Conservation (phyloP, 1,140 invertebrate genomes). For the Drosophila tristis region DNA sequence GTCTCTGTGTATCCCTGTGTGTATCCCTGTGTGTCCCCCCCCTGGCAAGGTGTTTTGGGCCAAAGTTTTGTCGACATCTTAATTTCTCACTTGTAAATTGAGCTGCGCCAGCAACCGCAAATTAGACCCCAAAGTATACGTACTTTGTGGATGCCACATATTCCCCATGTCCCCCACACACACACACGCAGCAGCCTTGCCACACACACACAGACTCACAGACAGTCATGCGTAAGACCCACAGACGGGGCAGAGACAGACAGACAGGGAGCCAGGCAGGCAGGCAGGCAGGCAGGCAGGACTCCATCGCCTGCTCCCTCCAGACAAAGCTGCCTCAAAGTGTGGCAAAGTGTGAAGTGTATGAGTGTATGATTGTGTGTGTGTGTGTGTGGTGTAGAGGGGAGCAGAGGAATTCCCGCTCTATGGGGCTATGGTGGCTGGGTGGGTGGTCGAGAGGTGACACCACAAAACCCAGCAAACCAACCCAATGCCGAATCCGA, state of each 20-base stretch:
- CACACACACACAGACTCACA: constrained; percentile 29
- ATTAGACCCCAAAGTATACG: constrained; percentile 81
- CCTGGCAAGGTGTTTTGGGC: constrained; percentile 34
- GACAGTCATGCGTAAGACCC: constrained; percentile 67
- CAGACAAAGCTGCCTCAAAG: constrained; percentile 20
- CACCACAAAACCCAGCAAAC: constrained; percentile 6
- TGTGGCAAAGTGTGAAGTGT: constrained; percentile 42
- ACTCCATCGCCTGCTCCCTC: neutral
- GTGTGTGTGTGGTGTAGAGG: no score
- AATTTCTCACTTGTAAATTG: constrained; percentile 82
- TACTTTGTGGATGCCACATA: constrained; percentile 79
- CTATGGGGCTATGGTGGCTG: neutral
- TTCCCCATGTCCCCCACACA: constrained; percentile 19
- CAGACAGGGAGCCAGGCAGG: no score
- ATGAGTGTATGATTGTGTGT: neutral
- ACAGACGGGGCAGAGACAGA: constrained; percentile 8
- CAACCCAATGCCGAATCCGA: constrained; percentile 9
- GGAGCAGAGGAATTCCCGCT: neutral
- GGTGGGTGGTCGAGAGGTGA: neutral
- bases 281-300: constrained; percentile 11
- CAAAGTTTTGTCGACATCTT: constrained; percentile 77
- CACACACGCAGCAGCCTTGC: constrained; percentile 11
- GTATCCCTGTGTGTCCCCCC: no score
- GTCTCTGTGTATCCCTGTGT: no score
- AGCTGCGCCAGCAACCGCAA: constrained; percentile 79